Evolutionary conservation across 2,888 invertebrate genomes (phyloP).

Genomic region (Glaucopsyche alexis): DNA sequence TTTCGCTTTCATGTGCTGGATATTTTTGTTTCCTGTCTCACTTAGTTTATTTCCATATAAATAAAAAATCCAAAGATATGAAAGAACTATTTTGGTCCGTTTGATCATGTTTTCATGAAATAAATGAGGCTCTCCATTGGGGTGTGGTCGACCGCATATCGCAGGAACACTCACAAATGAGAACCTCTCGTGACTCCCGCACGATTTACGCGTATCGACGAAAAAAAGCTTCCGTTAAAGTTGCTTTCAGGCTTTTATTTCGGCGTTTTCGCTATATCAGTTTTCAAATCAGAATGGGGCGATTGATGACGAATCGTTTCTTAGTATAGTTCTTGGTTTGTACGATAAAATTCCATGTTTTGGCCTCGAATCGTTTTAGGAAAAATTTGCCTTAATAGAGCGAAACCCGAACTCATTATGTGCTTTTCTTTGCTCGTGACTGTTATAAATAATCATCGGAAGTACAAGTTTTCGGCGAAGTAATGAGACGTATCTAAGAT

Average conservation of each 20-base stretch:
- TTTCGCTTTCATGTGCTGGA: not conserved
- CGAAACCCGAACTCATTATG: not conserved
- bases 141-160: constrained; percentile 33
- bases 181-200: constrained; percentile 40
- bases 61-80: not conserved
- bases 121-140: constrained; percentile 17
- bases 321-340: constrained; percentile 27
- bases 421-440: constrained; percentile 2
- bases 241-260: constrained; percentile 42
- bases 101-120: constrained; percentile 23
- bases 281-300: constrained; percentile 38
- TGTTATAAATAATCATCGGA: not conserved
- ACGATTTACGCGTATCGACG: constrained; percentile 38
- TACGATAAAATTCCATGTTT: constrained; percentile 17
- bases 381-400: not conserved
- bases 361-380: not conserved
- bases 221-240: constrained; percentile 40
- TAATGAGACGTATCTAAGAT: no score
- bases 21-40: not conserved
- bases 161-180: constrained; percentile 38
- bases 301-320: constrained; percentile 48
- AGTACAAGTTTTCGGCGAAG: not conserved
- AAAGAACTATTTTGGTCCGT: constrained; percentile 7
- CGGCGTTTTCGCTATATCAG: constrained; percentile 40
- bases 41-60: not conserved